These are phyloP conservation scores for Meles meles DNA, from an alignment of 2,113 vertebrate species.

Conservation along the genomic window DNA sequence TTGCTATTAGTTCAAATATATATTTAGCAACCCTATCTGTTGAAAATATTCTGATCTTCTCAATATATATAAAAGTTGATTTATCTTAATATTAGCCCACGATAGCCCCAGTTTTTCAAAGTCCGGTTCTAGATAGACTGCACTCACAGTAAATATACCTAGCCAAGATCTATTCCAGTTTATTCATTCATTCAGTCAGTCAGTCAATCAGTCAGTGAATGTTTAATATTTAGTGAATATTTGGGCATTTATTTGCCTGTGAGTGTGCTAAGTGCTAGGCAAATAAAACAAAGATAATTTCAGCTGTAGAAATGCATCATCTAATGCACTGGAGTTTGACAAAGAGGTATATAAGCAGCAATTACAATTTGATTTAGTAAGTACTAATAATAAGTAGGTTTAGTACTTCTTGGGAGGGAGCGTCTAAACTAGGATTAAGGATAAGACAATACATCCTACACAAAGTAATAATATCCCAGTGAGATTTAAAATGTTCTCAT, in stretches of 20 bases:
- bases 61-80: background rate
- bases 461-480: background rate
- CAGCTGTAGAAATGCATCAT: background rate
- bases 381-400: background rate
- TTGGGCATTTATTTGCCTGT: background rate
- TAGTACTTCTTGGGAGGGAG: background rate
- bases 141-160: background rate
- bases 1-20: conserved; percentile 28
- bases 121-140: background rate
- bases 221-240: conserved; percentile 1
- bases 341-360: background rate
- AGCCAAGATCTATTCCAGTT: background rate
- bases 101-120: background rate
- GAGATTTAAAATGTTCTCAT: background rate
- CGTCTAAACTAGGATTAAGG: background rate
- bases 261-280: background rate
- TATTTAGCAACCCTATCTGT: conserved; percentile 23
- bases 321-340: background rate
- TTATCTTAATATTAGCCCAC: background rate
- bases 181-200: background rate
- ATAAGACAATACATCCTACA: background rate
- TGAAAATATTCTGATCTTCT: conserved; percentile 16
- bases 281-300: background rate
- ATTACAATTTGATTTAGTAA: background rate
- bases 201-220: background rate